Percentiles rank a stretch among this genome's conserved stretches.
phyloP scores from a whole-genome alignment of 2,113 vertebrate species.

The Struthidea cinerea region DNA sequence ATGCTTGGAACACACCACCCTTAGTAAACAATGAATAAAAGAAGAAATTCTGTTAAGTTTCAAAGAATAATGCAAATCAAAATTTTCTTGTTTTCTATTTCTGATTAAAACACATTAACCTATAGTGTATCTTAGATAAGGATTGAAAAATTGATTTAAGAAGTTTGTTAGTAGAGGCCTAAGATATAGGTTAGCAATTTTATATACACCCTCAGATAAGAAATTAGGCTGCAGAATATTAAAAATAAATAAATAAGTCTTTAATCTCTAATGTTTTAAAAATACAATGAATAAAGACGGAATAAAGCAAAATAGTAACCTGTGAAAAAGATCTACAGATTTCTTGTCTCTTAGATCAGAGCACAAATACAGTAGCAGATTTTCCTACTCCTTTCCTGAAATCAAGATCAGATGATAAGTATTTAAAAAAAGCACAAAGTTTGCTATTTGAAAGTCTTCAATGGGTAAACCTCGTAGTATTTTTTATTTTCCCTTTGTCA shows the following conservation, averaged over 20 bases:
- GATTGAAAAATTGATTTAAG: background rate
- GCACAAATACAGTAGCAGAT: background rate
- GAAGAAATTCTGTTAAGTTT: background rate
- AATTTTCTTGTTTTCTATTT: background rate
- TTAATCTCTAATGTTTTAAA: background rate
- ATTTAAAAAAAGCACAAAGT: background rate
- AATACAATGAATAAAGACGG: background rate
- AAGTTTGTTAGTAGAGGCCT: background rate
- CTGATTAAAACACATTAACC: background rate
- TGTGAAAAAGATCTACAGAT: background rate
- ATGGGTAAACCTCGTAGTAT: background rate
- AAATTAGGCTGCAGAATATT: background rate
- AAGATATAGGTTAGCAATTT: background rate
- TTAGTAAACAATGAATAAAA: background rate
- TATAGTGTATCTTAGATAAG: background rate
- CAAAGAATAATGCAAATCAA: background rate
- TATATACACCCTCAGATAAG: background rate
- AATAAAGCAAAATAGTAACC: background rate
- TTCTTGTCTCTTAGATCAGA: background rate
- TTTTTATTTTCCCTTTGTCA: slow-evolving; percentile 1
- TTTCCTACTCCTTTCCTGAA: background rate
- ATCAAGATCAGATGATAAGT: background rate
- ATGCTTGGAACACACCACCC: background rate
- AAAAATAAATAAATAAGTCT: background rate
- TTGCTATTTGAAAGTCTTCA: background rate